Evolutionary conservation across 2,797 vertebrate genomes (phyloP).

Genomic region (Bovichtus diacanthus): DNA sequence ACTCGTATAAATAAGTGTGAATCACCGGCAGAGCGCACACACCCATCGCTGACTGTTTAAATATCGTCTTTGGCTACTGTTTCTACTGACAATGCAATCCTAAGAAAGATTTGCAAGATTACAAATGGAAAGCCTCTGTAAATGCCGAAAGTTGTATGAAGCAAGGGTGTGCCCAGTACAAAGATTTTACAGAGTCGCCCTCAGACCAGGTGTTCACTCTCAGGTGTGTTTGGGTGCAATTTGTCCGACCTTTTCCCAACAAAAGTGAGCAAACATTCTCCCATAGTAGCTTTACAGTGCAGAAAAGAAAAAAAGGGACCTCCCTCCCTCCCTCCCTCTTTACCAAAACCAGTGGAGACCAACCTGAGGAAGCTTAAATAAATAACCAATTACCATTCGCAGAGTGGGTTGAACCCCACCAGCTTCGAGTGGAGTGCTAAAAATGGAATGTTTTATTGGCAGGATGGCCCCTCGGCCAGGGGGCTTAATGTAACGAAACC

Average conservation of each 20-base stretch:
- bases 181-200: constrained; percentile 45
- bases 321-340: constrained; percentile 24
- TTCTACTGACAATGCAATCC: constrained; percentile 35
- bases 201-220: constrained; percentile 78
- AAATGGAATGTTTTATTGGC: constrained; percentile 85
- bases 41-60: constrained; percentile 44
- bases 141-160: constrained; percentile 44
- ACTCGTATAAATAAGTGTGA: constrained; percentile 32
- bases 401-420: constrained; percentile 73
- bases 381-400: constrained; percentile 84
- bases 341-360: constrained; percentile 71
- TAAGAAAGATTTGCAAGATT: constrained; percentile 33
- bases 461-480: constrained; percentile 85
- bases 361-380: constrained; percentile 85
- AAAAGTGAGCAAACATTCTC: constrained; percentile 77
- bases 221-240: constrained; percentile 62
- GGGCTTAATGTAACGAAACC: constrained; percentile 90
- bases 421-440: constrained; percentile 77
- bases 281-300: constrained; percentile 43
- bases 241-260: constrained; percentile 69
- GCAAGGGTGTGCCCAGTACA: constrained; percentile 51
- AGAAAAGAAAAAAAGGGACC: constrained; percentile 51
- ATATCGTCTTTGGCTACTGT: constrained; percentile 38
- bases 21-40: constrained; percentile 30
- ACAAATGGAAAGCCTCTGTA: constrained; percentile 33